Conservation (phyloP, 2,888 invertebrate genomes). For the Philonicus albiceps region DNA sequence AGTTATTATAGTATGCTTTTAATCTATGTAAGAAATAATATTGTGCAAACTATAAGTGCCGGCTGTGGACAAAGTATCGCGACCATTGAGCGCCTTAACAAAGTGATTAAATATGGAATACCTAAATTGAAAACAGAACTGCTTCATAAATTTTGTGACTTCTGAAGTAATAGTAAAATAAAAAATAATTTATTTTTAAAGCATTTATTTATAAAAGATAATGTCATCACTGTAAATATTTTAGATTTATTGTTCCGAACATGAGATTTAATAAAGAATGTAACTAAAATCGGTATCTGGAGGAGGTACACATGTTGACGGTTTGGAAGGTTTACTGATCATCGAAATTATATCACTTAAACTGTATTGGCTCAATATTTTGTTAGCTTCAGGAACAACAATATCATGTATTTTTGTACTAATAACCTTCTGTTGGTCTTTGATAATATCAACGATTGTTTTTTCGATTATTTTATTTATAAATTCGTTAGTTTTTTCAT, state of each 20-base stretch:
- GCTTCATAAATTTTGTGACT: too few species aligned
- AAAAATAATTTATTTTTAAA: not conserved
- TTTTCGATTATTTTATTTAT: slow-evolving; percentile 36
- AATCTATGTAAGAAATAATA: too few species aligned
- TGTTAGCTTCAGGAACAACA: slow-evolving; percentile 3
- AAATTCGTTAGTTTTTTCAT: not conserved
- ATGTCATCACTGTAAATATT: not conserved
- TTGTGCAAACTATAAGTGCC: too few species aligned
- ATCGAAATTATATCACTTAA: slow-evolving; percentile 15
- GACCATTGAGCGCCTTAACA: too few species aligned
- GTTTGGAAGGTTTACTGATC: not conserved
- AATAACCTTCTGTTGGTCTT: not conserved
- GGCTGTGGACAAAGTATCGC: too few species aligned
- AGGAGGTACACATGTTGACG: slow-evolving; percentile 5
- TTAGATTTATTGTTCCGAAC: not conserved
- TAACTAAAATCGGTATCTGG: not conserved
- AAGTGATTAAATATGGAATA: too few species aligned
- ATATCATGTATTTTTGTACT: slow-evolving; percentile 15
- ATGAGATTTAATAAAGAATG: not conserved
- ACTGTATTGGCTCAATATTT: not conserved
- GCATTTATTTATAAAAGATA: not conserved
- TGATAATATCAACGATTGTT: not conserved
- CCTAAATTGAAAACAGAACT: too few species aligned
- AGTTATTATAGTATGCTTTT: too few species aligned
- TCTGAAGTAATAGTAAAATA: not conserved